Conservation (phyloP, 2,797 vertebrate genomes). For the Otolemur crassicaudatus region DNA sequence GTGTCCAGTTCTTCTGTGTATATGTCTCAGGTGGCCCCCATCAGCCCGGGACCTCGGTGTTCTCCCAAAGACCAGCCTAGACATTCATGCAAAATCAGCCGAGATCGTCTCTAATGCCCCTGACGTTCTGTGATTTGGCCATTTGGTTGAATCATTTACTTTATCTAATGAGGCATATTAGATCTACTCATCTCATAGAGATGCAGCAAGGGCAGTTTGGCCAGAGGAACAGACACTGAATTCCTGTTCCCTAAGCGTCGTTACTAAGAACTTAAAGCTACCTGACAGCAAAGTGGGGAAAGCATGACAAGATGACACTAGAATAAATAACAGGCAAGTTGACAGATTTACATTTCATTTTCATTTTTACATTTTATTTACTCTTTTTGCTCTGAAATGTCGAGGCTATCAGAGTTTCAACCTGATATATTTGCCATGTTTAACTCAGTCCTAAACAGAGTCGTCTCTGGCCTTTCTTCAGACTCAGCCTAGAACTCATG, state of each 20-base stretch:
- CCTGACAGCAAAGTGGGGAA: background rate
- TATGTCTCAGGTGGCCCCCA: too few species aligned
- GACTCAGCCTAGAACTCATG: background rate
- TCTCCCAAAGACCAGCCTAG: background rate
- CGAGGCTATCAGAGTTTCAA: background rate
- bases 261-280: background rate
- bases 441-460: fast-evolving
- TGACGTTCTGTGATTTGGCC: fast-evolving
- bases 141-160: background rate
- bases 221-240: background rate
- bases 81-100: fast-evolving
- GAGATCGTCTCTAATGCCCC: background rate
- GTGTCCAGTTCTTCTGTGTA: background rate
- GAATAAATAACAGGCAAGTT: background rate
- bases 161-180: background rate
- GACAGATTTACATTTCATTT: background rate
- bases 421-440: background rate
- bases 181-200: background rate
- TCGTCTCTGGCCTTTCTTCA: background rate
- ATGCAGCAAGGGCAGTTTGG: background rate
- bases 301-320: background rate
- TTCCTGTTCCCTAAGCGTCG: background rate
- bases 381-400: background rate
- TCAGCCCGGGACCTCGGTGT: background rate
- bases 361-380: background rate